Conservation (phyloP, 2,797 vertebrate species). For the Anisognathus igniventris region DNA sequence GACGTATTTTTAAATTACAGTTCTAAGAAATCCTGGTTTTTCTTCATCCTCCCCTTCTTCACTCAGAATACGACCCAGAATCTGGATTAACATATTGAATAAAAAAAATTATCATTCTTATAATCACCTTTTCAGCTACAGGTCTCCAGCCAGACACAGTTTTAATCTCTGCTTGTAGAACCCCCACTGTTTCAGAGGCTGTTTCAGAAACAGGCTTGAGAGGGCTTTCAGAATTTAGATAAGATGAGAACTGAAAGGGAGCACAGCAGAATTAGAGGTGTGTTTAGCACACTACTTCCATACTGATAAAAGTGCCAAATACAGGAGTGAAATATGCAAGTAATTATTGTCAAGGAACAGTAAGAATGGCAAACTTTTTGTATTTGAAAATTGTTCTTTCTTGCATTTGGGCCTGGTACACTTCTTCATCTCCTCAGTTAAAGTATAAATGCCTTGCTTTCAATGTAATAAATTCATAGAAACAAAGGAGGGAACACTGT, state of each 20-base stretch:
- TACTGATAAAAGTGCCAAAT: background rate
- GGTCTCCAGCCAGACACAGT: background rate
- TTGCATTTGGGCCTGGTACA: background rate
- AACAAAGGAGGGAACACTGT: background rate
- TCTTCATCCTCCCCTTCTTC: background rate
- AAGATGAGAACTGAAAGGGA: background rate
- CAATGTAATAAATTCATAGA: background rate
- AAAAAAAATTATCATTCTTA: background rate
- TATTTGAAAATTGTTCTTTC: background rate
- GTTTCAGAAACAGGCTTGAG: fast-evolving
- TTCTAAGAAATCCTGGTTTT: background rate
- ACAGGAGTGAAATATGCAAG: background rate
- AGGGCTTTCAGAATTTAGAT: background rate
- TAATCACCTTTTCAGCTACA: background rate
- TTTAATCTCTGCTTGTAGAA: background rate
- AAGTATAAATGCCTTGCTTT: background rate
- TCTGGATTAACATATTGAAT: background rate
- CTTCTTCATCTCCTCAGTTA: background rate
- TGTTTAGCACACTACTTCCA: background rate
- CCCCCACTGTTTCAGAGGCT: background rate
- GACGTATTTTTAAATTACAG: slow-evolving; percentile 1
- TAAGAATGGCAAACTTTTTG: background rate
- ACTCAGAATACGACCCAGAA: background rate
- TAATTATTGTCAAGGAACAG: background rate
- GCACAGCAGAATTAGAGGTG: background rate